Evolutionary conservation across 1,140 invertebrate species (phyloP), one percentile per base, ranked within the genome.

Genomic region (Brachionus sp.): DNA sequence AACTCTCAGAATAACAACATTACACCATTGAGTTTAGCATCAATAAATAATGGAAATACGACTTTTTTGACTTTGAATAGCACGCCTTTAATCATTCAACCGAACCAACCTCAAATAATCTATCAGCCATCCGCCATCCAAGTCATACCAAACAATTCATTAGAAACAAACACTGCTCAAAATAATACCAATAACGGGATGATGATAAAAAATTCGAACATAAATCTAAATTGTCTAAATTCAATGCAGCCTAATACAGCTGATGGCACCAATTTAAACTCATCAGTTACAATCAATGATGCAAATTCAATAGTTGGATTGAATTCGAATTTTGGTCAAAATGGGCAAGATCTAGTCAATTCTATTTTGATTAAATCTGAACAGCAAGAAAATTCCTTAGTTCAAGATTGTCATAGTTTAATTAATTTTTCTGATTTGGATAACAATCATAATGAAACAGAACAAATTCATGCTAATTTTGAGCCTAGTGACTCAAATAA

Each of bases 361-460:
- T 75, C 70, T 29, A 46, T 75, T 25, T 75, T 75, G 29, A 33
- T 75, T 23, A 75, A 75, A 33, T 42, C 42, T 4, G 70, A 75
- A 75, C 70, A 75, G 12, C 70, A 75, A 25, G 42, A 70, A 39
- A 19, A 37, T 10, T 70, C 66, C n/a, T n/a, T 75, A 13, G 70
- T 75, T 46, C 70, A 75, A 33, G 70, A 75, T 46, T 46, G 70
- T 46, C 70, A 46, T 75, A 39, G 70, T 42, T 9, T 75, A 13
- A 75, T 75, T 46, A 75, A 19, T 25, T 75, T 75, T 75, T 25
- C 70, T 12, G 70, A 75, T 75, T 75, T 75, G 42, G 70, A 75
- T 37, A 70, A 70, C 10, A 75, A 75, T 33, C 39, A 75, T n/a
- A 75, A 75, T 29, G 70, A 75, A 25, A 75, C 39, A 6, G 39